Base-by-base conservation (phyloP, 2,888 invertebrate species). In the Anagyrus pseudococci region DNA sequence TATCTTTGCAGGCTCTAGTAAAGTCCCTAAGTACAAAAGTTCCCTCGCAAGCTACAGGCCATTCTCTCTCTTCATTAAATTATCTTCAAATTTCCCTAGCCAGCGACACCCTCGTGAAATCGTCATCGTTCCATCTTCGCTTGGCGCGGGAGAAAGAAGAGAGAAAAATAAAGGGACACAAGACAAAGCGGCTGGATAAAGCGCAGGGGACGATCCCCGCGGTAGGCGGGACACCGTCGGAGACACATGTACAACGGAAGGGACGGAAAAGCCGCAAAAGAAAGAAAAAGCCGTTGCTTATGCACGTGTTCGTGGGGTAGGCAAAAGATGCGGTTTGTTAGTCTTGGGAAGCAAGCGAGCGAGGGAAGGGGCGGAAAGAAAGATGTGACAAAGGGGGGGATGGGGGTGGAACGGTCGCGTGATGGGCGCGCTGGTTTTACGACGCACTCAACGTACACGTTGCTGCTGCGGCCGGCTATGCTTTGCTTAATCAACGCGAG, bases 221-320 rank as follows among this genome's bases (percentile, higher is more conserved):
- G n/a, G n/a, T n/a, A n/a, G n/a, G n/a, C n/a, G n/a, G n/a, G n/a
- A n/a, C n/a, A n/a, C 29, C 29, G 29, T 29, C 4, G 29, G 10
- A 29, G 10, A 29, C 4, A 58, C 60, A 33, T 48, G 10, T 7
- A 29, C 29, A 10, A 29, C 29, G 4, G 10, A 4, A 29, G 29
- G 29, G n/a, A n/a, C 29, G 29, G 6, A 29, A 4, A 10, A 29
- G 29, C 29, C 6, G 6, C 6, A 29, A 29, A 29, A 20, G 49
- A 23, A 57, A 50, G 49, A 56, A 44, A 59, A 64, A 56, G 26
- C 44, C 50, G 61, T 61, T 56, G 56, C 61, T 61, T 61, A 52
- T 62, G 56, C 62, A 53, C 59, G 46, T 54, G 43, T 19, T 47
- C 25, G 50, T 7, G 29, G 10, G 10, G 29, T 7, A 10, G 4